Evolutionary conservation across 2,888 invertebrate species (phyloP).

Genomic region (Drosophila nr. medialis): DNA sequence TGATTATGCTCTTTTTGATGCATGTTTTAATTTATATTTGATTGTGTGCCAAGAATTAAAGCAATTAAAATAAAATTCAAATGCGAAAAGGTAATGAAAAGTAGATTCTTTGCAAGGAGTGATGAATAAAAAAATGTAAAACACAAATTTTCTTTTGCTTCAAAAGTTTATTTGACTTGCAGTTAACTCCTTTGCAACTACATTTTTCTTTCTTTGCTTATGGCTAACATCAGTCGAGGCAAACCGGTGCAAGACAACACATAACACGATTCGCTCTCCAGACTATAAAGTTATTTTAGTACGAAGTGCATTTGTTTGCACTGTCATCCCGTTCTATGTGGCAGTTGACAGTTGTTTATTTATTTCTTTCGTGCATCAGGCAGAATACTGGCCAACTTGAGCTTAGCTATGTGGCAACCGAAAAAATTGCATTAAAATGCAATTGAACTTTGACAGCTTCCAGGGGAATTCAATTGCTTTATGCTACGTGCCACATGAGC

Average conservation of each 20-base stretch:
- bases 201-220: constrained; percentile 15
- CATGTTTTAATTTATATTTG: neutral
- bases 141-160: neutral
- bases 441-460: constrained; percentile 62
- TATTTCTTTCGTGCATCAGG: constrained; percentile 25
- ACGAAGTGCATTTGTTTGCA: constrained; percentile 27
- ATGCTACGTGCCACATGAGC: constrained; percentile 36
- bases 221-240: constrained; percentile 15
- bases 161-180: constrained; percentile 3
- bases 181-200: constrained; percentile 2
- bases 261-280: neutral
- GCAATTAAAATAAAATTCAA: neutral
- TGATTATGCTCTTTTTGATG: neutral
- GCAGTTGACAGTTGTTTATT: constrained; percentile 44
- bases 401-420: constrained; percentile 26
- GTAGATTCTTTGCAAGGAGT: neutral
- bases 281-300: constrained; percentile 22
- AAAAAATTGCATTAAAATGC: constrained; percentile 62
- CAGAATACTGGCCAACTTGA: constrained; percentile 1
- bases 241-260: neutral
- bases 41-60: neutral
- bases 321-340: constrained; percentile 8
- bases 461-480: constrained; percentile 59
- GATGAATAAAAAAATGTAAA: neutral
- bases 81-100: neutral